phyloP scores from a whole-genome alignment of 2,888 invertebrate species.

The Dynastes maya region DNA sequence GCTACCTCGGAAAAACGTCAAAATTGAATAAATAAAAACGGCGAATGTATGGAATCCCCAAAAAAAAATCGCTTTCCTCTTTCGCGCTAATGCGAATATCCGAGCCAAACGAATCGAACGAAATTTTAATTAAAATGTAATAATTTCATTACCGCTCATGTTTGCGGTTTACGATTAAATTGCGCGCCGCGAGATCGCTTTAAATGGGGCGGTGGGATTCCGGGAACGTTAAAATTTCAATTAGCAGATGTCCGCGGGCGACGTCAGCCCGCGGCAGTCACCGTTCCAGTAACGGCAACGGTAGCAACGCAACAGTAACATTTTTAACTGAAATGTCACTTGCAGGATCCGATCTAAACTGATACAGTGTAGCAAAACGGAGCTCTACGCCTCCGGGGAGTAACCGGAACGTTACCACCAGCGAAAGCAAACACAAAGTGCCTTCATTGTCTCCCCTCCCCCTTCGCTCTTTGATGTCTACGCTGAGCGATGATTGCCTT shows the following conservation, averaged over 20 bases:
- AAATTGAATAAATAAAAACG: conserved; percentile 3
- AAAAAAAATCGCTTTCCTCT: neutral
- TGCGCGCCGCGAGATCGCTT: conserved; percentile 62
- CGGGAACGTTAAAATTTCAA: conserved; percentile 65
- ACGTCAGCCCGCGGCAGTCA: conserved; percentile 44
- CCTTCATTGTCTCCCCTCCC: conserved; percentile 18
- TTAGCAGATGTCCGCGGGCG: conserved; percentile 63
- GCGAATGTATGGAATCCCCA: conserved; percentile 1
- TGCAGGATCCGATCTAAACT: conserved; percentile 64
- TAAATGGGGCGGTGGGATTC: conserved; percentile 1
- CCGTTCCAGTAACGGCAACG: conserved; percentile 3
- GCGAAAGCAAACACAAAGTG: conserved; percentile 58
- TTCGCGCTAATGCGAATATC: neutral
- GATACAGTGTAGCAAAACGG: conserved; percentile 66
- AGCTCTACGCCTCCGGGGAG: conserved; percentile 44
- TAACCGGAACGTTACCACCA: conserved; percentile 48
- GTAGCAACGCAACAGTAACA: conserved; percentile 52
- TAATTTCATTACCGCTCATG: conserved; percentile 68
- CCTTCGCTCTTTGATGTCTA: conserved; percentile 57
- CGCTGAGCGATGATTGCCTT: conserved; percentile 55
- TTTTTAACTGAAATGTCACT: conserved; percentile 70
- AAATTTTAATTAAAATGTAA: conserved; percentile 70
- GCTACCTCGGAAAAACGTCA: neutral
- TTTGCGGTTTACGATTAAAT: conserved; percentile 63
- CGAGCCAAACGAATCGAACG: conserved; percentile 65